phyloP scores from a whole-genome alignment of 2,797 vertebrate species.

The Anisognathus igniventris region DNA sequence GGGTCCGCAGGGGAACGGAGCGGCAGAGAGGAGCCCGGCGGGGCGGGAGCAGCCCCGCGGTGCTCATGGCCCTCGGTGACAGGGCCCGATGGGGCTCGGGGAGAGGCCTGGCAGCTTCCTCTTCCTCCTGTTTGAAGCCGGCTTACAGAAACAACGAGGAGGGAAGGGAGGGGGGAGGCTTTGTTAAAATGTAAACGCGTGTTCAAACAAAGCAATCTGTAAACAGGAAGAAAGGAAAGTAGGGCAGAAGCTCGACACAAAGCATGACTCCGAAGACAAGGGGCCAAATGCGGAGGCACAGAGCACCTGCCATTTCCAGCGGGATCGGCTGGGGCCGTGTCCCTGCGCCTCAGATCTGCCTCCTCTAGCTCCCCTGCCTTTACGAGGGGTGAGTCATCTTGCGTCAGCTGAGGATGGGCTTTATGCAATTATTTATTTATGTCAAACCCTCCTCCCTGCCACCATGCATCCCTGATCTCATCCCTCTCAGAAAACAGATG shows the following conservation, averaged over 20 bases:
- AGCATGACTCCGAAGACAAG: background rate
- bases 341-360: background rate
- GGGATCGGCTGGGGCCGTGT: background rate
- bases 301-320: background rate
- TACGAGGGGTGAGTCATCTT: background rate
- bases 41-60: background rate
- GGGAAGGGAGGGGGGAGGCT: background rate
- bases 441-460: background rate
- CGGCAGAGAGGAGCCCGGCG: fast-evolving
- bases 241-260: background rate
- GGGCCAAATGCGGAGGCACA: background rate
- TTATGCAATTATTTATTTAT: constrained; percentile 40
- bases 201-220: background rate
- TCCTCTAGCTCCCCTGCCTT: background rate
- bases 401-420: background rate
- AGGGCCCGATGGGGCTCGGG: fast-evolving
- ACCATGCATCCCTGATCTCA: constrained; percentile 1
- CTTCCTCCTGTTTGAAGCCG: background rate
- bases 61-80: fast-evolving
- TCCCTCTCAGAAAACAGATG: background rate
- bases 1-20: background rate
- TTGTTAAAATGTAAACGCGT: background rate
- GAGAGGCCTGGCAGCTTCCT: background rate
- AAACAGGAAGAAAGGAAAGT: background rate
- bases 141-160: background rate